These are phyloP conservation scores for Clitarchus hookeri DNA, from an alignment of 2,888 invertebrate species.

Conservation along the genomic window DNA sequence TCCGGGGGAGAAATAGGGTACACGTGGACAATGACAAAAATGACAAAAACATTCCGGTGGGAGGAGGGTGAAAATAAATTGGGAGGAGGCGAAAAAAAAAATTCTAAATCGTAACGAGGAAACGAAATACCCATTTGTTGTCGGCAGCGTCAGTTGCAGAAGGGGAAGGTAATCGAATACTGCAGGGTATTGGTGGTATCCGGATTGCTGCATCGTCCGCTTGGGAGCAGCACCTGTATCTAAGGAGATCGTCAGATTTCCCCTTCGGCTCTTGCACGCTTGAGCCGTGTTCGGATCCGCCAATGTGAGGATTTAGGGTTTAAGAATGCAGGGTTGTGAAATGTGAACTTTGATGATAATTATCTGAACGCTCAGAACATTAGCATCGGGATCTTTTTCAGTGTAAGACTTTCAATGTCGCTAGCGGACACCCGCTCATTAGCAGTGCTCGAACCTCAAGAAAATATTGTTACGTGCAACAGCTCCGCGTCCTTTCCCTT, in stretches of 20 bases:
- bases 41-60: neutral
- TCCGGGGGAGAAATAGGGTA: neutral
- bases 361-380: too few relatives aligned
- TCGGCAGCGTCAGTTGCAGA: constrained; percentile 3
- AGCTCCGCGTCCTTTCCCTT: too few relatives aligned
- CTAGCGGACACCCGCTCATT: too few relatives aligned
- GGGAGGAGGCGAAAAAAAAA: neutral
- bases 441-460: too few relatives aligned
- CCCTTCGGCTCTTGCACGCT: too few relatives aligned
- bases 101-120: neutral
- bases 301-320: too few relatives aligned
- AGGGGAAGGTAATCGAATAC: constrained; percentile 4
- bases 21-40: constrained; percentile 14
- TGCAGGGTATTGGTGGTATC: neutral
- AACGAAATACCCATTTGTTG: neutral
- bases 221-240: neutral
- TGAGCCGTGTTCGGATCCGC: too few relatives aligned
- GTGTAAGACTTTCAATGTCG: too few relatives aligned
- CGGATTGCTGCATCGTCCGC: neutral
- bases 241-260: neutral
- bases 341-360: too few relatives aligned
- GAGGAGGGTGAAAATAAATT: neutral
- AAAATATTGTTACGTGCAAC: too few relatives aligned
- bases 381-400: too few relatives aligned
- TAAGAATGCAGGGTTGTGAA: too few relatives aligned